These are phyloP conservation scores for Quadroppia sp. DNA, from an alignment of 2,888 invertebrate species.

Conservation along the genomic window DNA sequence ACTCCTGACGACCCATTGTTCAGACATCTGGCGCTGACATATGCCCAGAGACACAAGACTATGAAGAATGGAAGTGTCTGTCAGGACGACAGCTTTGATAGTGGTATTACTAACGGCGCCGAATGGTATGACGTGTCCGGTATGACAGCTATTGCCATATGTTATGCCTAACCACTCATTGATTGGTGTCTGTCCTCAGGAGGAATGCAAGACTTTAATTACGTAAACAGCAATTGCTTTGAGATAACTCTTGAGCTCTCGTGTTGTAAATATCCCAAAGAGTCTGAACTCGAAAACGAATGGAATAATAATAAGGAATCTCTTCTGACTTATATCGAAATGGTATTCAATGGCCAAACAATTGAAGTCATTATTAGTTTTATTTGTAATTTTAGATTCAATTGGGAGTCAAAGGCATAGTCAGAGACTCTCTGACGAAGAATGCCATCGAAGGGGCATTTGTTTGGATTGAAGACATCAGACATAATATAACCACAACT, in stretches of 20 bases:
- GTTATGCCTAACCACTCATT: background rate
- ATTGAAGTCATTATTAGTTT: background rate
- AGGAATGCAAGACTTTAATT: conserved; percentile 60
- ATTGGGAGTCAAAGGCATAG: conserved; percentile 57
- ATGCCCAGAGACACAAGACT: conserved; percentile 67
- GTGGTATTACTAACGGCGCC: conserved; percentile 87
- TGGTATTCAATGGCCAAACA: conserved; percentile 50
- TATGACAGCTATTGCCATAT: conserved; percentile 54
- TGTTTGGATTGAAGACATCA: conserved; percentile 69
- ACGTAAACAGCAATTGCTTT: conserved; percentile 57
- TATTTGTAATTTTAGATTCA: conserved; percentile 52
- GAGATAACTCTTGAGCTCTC: conserved; percentile 59
- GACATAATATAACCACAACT: conserved; percentile 74
- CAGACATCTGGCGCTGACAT: conserved; percentile 68
- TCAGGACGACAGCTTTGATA: conserved; percentile 64
- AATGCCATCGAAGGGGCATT: conserved; percentile 68
- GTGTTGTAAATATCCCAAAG: conserved; percentile 57
- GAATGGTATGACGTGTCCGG: conserved; percentile 78
- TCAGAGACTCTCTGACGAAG: conserved; percentile 61
- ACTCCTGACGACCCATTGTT: conserved; percentile 80
- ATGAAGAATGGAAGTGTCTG: conserved; percentile 69
- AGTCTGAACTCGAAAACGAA: conserved; percentile 52
- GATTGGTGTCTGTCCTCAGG: conserved; percentile 50
- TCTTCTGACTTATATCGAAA: conserved; percentile 56
- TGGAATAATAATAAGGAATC: conserved; percentile 58